A percentile compares a stretch with the other conserved stretches of the same genome.
phyloP scores from a whole-genome alignment of 1,140 invertebrate species.

The Berghia stephanieae region DNA sequence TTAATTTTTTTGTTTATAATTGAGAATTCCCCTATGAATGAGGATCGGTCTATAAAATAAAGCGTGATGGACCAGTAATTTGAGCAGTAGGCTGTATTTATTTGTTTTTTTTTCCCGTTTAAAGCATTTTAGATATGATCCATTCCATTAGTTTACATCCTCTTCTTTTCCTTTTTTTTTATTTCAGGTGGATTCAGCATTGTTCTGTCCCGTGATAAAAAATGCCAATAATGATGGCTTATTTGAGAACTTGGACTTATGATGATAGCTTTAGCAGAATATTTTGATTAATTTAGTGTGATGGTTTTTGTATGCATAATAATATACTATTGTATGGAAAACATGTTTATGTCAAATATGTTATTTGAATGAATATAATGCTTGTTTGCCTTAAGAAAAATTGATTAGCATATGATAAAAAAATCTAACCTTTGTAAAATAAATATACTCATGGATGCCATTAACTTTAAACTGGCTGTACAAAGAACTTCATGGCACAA shows the following conservation, averaged over 20 bases:
- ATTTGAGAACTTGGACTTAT: conserved; percentile 14
- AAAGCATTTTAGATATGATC: not conserved
- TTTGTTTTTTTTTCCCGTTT: not conserved
- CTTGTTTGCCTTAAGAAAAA: conserved; percentile 13
- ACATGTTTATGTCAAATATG: conserved; percentile 13
- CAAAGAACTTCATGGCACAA: no score
- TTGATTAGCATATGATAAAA: no score
- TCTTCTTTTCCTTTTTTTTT: not conserved
- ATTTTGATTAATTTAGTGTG: no score
- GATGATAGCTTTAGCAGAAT: no score
- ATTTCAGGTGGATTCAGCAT: conserved; percentile 30
- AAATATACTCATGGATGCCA: no score
- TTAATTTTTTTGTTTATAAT: not conserved
- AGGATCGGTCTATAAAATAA: not conserved
- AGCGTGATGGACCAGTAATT: not conserved
- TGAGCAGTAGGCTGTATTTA: not conserved
- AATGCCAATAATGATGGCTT: conserved; percentile 30
- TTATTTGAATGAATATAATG: conserved; percentile 4
- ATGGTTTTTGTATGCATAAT: not conserved
- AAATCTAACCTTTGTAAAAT: no score
- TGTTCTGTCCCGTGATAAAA: conserved; percentile 26
- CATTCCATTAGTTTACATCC: no score
- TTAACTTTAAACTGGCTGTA: no score
- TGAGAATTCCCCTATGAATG: not conserved
- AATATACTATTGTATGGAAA: not conserved